These are phyloP conservation scores for Poecilia latipinna DNA, from an alignment of 2,113 vertebrate species.

Conservation along the genomic window DNA sequence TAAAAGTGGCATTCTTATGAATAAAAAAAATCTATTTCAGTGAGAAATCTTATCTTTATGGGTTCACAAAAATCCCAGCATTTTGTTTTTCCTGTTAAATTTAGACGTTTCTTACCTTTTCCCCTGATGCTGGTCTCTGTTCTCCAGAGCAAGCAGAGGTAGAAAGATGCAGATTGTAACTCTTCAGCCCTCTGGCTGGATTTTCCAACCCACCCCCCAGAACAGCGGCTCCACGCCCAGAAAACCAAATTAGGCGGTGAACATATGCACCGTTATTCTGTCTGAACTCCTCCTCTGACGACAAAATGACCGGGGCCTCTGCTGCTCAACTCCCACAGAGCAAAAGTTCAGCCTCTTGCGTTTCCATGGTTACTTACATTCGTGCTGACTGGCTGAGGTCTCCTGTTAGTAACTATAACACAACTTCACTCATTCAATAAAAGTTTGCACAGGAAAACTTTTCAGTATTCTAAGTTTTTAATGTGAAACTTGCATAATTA, in stretches of 20 bases:
- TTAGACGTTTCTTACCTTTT: slow-evolving; percentile 34
- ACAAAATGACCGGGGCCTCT: not conserved
- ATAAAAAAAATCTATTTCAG: slow-evolving; percentile 4
- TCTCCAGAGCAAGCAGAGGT: slow-evolving; percentile 32
- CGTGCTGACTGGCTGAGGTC: not conserved
- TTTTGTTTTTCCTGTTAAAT: too few species aligned
- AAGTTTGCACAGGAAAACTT: not conserved
- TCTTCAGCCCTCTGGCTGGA: slow-evolving; percentile 35
- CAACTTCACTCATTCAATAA: not conserved
- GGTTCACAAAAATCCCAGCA: not conserved
- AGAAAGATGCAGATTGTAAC: slow-evolving; percentile 6
- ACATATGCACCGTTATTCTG: slow-evolving; percentile 63
- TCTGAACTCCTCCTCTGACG: not conserved
- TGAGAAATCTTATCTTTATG: not conserved
- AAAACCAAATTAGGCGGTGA: slow-evolving; percentile 71
- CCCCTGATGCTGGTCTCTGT: slow-evolving; percentile 2
- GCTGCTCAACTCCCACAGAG: slow-evolving; percentile 18
- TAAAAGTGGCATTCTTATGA: not conserved
- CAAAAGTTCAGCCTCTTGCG: not conserved
- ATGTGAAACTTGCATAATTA: not conserved
- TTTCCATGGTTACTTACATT: not conserved
- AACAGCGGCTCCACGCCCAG: slow-evolving; percentile 58
- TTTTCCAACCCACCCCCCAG: slow-evolving; percentile 12
- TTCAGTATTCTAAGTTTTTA: not conserved
- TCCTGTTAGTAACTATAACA: not conserved